Evolutionary conservation across 1,140 invertebrate species (phyloP).

Genomic region (Zaprionus ghesquierei): DNA sequence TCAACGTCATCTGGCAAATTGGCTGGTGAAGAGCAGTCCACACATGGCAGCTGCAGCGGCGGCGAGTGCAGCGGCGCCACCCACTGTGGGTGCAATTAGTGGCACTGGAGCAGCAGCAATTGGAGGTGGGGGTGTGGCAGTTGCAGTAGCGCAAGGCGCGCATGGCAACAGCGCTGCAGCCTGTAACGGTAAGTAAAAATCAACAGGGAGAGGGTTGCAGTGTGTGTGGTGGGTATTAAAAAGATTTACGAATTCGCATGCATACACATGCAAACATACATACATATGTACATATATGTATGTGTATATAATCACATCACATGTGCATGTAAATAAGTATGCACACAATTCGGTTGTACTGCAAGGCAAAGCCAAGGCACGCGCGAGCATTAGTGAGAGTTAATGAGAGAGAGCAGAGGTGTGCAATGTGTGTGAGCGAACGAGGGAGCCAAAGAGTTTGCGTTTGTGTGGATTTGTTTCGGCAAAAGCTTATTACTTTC

Average conservation of each 20-base stretch:
- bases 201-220: conserved; percentile 9
- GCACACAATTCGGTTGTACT: neutral
- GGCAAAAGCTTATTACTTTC: conserved; percentile 54
- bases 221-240: conserved; percentile 12
- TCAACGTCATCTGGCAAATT: conserved; percentile 82
- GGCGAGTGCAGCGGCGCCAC: conserved; percentile 33
- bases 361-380: conserved; percentile 45
- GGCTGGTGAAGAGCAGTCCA: conserved; percentile 80
- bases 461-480: conserved; percentile 30
- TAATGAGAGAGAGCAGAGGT: conserved; percentile 4
- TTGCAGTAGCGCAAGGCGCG: conserved; percentile 48
- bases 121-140: conserved; percentile 26
- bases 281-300: neutral
- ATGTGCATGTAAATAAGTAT: conserved; percentile 5
- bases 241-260: conserved; percentile 16
- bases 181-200: conserved; percentile 70
- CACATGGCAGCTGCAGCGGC: conserved; percentile 78
- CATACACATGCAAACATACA: neutral
- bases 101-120: conserved; percentile 12
- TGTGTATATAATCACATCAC: conserved; percentile 11
- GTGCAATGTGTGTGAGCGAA: neutral
- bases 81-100: conserved; percentile 29
- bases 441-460: conserved; percentile 18
- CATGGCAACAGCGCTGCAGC: conserved; percentile 69
- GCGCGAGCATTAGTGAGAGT: conserved; percentile 46